Evolutionary conservation across 2,888 invertebrate species (phyloP), one percentile per base, ranked within the genome.

Genomic region (Nymphalis polychloros): DNA sequence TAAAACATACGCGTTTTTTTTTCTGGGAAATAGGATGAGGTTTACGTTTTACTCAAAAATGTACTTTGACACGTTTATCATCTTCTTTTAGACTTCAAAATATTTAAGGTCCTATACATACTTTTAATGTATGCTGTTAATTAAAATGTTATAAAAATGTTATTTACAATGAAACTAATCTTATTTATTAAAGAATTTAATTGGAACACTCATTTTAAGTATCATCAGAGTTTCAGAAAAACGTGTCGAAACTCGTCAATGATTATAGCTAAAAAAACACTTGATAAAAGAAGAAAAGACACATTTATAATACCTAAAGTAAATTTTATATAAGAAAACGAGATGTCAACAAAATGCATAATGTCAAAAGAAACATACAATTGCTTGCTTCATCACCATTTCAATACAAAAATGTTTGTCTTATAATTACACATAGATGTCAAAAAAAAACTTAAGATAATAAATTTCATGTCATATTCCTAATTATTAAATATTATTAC

Each of bases 301-400:
- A 53, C 46, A 47, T 63, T 47, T 63, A 68, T 52, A 60, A 59
- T 57, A 63, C 63, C 52, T 47, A 59, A 31, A 63, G 63, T 63
- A 59, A 61, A 57, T 61, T 31, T 63, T 59, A 63, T 19, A 50
- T 20, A 67, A 49, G 52, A 35, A 48, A 60, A 64, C 60, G 23
- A 68, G 13, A 68, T 68, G 68, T 68, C 68, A 68, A 63, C 46
- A 62, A 57, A 60, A 64, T 64, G 59, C 68, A 63, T 53, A 63
- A 47, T 59, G 53, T 59, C 63, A 63, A 46, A 64, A 60, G 49
- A 59, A 63, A 41, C 46, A 59, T 67, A 31, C 27, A 31, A 63
- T 67, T 46, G 50, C 20, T 48, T 60, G 60, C 41, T 63, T 46
- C 59, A 55, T 55, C 57, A 55, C 31, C 5, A 10, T 19, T 19